phyloP scores from a whole-genome alignment of 2,113 vertebrate genomes.

The Atrichornis clamosus region DNA sequence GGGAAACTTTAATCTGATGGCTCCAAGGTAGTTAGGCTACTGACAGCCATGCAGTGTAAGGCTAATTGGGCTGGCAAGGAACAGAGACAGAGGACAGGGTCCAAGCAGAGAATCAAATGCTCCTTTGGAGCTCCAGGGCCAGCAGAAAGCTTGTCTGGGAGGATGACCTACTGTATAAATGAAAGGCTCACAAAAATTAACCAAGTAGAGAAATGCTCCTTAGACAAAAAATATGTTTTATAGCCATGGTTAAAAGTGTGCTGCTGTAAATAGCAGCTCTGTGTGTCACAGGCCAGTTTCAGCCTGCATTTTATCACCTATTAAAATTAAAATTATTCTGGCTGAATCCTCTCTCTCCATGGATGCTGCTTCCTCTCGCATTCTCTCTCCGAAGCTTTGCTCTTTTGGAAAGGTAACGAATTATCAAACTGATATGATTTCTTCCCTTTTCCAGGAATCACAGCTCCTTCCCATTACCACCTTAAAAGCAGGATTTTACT shows the following conservation, averaged over 20 bases:
- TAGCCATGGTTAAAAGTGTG: slow-evolving; percentile 10
- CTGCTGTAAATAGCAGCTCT: neutral
- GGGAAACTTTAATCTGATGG: slow-evolving; percentile 74
- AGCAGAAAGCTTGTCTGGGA: slow-evolving; percentile 61
- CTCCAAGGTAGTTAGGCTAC: slow-evolving; percentile 75
- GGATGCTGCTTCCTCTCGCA: neutral
- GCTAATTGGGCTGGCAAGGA: slow-evolving; percentile 76
- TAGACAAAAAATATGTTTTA: slow-evolving; percentile 18
- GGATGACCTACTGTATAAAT: slow-evolving; percentile 57
- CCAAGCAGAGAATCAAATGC: slow-evolving; percentile 55
- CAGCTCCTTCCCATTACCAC: neutral
- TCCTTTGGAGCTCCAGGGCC: slow-evolving; percentile 39
- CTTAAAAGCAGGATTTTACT: neutral
- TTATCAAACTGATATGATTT: neutral
- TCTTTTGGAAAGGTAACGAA: neutral
- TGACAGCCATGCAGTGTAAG: slow-evolving; percentile 60
- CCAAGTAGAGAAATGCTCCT: slow-evolving; percentile 41
- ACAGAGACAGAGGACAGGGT: slow-evolving; percentile 59
- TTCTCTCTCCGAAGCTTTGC: neutral
- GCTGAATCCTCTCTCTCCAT: neutral
- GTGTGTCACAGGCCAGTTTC: neutral
- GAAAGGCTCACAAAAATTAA: slow-evolving; percentile 67
- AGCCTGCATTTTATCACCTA: slow-evolving; percentile 48
- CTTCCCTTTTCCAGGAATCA: neutral
- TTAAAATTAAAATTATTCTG: slow-evolving; percentile 49